Conservation (phyloP, 35 echinoderm and acorn worm genomes). For the Strongylocentrotus purpuratus region DNA sequence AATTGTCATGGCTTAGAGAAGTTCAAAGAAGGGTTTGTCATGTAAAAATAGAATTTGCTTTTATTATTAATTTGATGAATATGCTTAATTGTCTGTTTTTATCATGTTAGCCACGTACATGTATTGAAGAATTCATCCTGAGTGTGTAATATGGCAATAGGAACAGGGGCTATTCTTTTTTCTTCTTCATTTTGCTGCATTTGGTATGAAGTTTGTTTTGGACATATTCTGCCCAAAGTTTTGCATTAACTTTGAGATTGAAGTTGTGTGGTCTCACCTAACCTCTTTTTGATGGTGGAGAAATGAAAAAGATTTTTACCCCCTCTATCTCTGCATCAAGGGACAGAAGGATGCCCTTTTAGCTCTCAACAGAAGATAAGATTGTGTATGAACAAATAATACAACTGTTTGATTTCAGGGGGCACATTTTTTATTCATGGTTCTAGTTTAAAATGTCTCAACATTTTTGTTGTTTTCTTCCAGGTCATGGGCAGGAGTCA, state of each 20-base stretch:
- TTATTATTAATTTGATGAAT: background rate
- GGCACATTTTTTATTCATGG: background rate
- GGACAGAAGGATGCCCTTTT: no score
- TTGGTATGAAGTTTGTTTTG: background rate
- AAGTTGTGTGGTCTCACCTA: background rate
- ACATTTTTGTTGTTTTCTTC: background rate
- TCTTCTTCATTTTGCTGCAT: background rate
- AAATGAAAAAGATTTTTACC: no score
- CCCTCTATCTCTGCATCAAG: no score
- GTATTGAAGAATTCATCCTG: no score
- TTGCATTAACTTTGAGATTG: background rate
- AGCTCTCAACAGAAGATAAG: background rate
- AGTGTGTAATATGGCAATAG: background rate
- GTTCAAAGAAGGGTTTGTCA: background rate
- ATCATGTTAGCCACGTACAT: no score
- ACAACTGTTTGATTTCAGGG: background rate
- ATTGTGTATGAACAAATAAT: background rate
- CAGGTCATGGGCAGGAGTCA: conserved; percentile 25
- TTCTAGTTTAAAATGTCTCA: background rate
- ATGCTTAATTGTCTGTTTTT: background rate
- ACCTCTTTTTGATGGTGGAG: no score
- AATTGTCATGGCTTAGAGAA: background rate
- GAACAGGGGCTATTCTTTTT: background rate
- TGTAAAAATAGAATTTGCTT: background rate
- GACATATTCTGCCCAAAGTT: background rate